Percentiles rank a stretch among this genome's conserved stretches.
These are phyloP conservation scores for Pristis pectinata DNA, from an alignment of 2,797 vertebrate genomes.

Conservation along the genomic window DNA sequence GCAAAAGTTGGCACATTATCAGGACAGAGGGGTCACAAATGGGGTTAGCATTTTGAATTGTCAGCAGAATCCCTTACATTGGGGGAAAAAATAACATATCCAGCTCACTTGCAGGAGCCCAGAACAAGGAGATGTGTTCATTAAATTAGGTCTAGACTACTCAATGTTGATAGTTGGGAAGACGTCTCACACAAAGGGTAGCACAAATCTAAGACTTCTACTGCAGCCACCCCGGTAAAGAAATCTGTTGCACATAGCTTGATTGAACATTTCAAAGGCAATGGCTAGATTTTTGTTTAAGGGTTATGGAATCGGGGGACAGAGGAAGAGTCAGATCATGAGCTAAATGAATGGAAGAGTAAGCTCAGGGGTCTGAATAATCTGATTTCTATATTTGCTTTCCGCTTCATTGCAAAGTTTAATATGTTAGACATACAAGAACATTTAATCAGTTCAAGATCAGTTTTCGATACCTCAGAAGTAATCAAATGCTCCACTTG, in stretches of 20 bases:
- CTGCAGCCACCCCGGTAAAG: background rate
- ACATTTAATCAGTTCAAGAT: background rate
- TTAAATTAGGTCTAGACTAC: background rate
- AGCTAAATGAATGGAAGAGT: background rate
- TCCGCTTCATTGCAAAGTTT: background rate
- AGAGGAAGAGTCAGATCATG: background rate
- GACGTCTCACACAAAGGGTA: background rate
- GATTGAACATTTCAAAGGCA: background rate
- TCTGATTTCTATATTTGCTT: background rate
- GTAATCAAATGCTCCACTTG: background rate
- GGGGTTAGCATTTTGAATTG: slow-evolving; percentile 5
- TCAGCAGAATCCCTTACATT: slow-evolving; percentile 1
- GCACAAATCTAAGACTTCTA: background rate
- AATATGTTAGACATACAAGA: background rate
- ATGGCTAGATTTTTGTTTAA: background rate
- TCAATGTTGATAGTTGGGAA: background rate
- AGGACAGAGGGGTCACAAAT: background rate
- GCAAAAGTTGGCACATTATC: background rate
- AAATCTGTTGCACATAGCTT: background rate
- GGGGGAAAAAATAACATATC: background rate
- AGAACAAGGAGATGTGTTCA: background rate
- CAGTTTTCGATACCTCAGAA: background rate
- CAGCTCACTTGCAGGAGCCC: background rate
- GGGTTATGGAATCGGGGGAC: background rate
- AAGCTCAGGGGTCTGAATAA: background rate